A percentile compares a stretch with the other conserved stretches of the same genome.
Evolutionary conservation across 1,140 invertebrate genomes (phyloP).

Genomic region (Drosophila tropicalis): DNA sequence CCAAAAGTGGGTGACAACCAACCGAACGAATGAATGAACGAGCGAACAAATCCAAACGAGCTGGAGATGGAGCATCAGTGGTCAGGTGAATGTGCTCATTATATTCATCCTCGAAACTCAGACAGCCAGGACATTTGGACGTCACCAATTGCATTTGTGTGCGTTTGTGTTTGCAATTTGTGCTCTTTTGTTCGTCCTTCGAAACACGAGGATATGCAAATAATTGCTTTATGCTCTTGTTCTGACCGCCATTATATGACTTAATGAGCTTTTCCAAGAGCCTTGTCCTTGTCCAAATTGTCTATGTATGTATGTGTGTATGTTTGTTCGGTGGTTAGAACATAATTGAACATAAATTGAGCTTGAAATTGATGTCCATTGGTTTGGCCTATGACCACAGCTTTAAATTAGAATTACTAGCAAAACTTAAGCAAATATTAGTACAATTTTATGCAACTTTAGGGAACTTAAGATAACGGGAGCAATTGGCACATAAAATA

Average conservation of each 20-base stretch:
- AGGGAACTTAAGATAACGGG: background rate
- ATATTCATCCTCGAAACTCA: constrained; percentile 15
- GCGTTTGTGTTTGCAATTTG: constrained; percentile 61
- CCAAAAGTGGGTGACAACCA: constrained; percentile 44
- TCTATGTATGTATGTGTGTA: constrained; percentile 30
- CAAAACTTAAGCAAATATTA: background rate
- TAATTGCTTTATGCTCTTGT: constrained; percentile 77
- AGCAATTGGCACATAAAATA: too few relatives aligned
- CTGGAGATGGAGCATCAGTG: constrained; percentile 15
- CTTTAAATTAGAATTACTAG: constrained; percentile 4
- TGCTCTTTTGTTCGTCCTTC: constrained; percentile 57
- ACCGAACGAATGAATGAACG: constrained; percentile 11
- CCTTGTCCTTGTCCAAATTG: constrained; percentile 10
- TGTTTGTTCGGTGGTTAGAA: constrained; percentile 40
- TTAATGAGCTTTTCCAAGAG: constrained; percentile 66
- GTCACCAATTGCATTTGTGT: constrained; percentile 16
- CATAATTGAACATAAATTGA: constrained; percentile 67
- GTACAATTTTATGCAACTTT: background rate
- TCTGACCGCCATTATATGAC: constrained; percentile 52
- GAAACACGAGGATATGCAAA: constrained; percentile 60
- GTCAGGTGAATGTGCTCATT: constrained; percentile 61
- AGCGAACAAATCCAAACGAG: background rate
- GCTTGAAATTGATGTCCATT: constrained; percentile 32
- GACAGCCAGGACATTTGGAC: constrained; percentile 29
- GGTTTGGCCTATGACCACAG: constrained; percentile 22